A percentile compares a stretch with the other conserved stretches of the same genome.
These are phyloP conservation scores for Mycalesis mineus DNA, from an alignment of 2,888 invertebrate genomes.

Conservation along the genomic window DNA sequence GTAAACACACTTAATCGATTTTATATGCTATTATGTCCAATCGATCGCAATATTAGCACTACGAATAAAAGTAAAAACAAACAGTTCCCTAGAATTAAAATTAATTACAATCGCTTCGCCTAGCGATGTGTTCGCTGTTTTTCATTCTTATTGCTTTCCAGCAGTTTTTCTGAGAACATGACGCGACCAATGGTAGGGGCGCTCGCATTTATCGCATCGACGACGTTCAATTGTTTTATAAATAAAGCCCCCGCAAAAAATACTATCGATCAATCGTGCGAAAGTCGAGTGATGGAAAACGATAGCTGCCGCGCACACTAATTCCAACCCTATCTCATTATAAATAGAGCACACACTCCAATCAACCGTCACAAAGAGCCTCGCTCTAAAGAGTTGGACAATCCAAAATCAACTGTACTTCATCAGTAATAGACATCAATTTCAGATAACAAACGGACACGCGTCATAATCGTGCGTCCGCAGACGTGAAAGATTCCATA, in stretches of 20 bases:
- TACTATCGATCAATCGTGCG: slow-evolving; percentile 78
- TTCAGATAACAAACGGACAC: slow-evolving; percentile 35
- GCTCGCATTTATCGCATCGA: slow-evolving; percentile 63
- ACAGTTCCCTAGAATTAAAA: slow-evolving; percentile 34
- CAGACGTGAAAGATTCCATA: slow-evolving; percentile 74
- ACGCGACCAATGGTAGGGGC: slow-evolving; percentile 59
- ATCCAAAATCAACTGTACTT: slow-evolving; percentile 40
- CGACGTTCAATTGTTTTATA: slow-evolving; percentile 76
- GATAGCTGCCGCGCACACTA: slow-evolving; percentile 47
- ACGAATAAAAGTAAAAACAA: slow-evolving; percentile 29
- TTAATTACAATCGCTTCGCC: slow-evolving; percentile 34
- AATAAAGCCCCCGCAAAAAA: slow-evolving; percentile 75
- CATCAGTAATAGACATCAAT: slow-evolving; percentile 34
- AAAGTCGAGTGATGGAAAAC: slow-evolving; percentile 66
- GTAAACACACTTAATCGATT: slow-evolving; percentile 23
- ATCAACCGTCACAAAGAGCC: slow-evolving; percentile 30
- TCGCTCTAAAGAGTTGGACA: slow-evolving; percentile 35
- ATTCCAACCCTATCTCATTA: slow-evolving; percentile 36
- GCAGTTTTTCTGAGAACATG: slow-evolving; percentile 42
- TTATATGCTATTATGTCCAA: slow-evolving; percentile 28
- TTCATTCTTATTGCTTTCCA: slow-evolving; percentile 35
- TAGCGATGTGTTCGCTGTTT: slow-evolving; percentile 34
- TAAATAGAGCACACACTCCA: slow-evolving; percentile 39
- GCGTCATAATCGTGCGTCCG: slow-evolving; percentile 68
- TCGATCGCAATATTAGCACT: slow-evolving; percentile 24